Percentiles rank a stretch among this genome's conserved stretches.
These are phyloP conservation scores for Himantopus leucocephalus DNA, from an alignment of 2,113 vertebrate species.

Conservation along the genomic window DNA sequence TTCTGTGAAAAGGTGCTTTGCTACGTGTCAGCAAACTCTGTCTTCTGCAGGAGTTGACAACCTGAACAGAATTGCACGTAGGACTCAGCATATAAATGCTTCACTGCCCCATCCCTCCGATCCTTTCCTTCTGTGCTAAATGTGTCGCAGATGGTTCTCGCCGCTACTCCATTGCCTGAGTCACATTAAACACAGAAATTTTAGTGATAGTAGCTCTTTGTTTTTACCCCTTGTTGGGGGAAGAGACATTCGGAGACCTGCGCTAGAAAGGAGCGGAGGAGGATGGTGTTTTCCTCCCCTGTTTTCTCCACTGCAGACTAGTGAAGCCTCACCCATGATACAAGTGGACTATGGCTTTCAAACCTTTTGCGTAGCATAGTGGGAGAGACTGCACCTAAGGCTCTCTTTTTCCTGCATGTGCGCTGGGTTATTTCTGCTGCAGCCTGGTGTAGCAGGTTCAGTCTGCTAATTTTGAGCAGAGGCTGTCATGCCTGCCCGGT, in stretches of 20 bases:
- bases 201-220: not conserved
- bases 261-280: not conserved
- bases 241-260: not conserved
- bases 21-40: not conserved
- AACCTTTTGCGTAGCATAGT: not conserved
- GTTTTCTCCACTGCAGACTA: not conserved
- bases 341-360: not conserved
- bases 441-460: not conserved
- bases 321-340: not conserved
- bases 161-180: not conserved
- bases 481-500: not conserved
- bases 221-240: not conserved
- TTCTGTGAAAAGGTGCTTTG: not conserved
- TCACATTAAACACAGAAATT: not conserved
- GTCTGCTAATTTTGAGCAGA: not conserved
- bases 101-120: not conserved
- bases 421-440: not conserved
- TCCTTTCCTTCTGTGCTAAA: not conserved
- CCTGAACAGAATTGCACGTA: not conserved
- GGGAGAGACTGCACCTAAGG: not conserved
- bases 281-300: not conserved
- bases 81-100: not conserved
- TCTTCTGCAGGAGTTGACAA: not conserved
- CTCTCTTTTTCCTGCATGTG: not conserved
- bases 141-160: not conserved